phyloP scores from a whole-genome alignment of 2,888 invertebrate species.

The Sarcophaga caerulescens region DNA sequence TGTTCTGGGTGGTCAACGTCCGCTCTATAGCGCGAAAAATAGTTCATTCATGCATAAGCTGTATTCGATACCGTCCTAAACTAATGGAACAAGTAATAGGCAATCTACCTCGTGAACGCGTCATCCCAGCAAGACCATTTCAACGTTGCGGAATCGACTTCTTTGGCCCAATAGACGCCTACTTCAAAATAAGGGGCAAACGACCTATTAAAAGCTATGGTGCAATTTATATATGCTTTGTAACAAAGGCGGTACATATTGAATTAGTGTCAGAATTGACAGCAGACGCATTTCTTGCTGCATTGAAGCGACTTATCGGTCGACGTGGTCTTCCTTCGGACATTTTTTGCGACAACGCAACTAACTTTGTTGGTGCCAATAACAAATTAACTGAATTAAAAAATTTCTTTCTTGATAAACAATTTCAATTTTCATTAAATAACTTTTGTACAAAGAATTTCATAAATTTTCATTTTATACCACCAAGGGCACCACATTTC shows the following conservation, averaged over 20 bases:
- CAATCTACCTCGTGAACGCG: no score
- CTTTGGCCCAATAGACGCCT: no score
- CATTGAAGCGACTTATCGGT: slow-evolving; percentile 54
- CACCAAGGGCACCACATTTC: slow-evolving; percentile 37
- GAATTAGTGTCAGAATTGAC: slow-evolving; percentile 43
- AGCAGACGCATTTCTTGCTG: slow-evolving; percentile 49
- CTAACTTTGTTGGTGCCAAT: no score
- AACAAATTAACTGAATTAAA: no score
- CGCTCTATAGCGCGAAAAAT: no score
- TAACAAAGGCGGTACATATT: slow-evolving; percentile 48
- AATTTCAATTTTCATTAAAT: slow-evolving; percentile 18
- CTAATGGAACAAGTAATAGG: slow-evolving; percentile 44
- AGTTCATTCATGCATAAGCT: slow-evolving; percentile 33
- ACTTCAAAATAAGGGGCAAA: no score
- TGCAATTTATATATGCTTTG: slow-evolving; percentile 54
- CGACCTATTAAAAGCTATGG: no score
- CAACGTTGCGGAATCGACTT: no score
- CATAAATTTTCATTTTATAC: no score
- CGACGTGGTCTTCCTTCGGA: slow-evolving; percentile 33
- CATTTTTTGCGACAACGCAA: no score
- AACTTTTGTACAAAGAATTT: slow-evolving; percentile 33
- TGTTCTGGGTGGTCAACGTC: slow-evolving; percentile 57
- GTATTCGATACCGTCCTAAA: slow-evolving; percentile 45
- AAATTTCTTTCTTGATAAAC: no score
- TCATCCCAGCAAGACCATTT: no score